Percentiles rank a stretch among this genome's conserved stretches.
These are phyloP conservation scores for Eristalis intricaria DNA, from an alignment of 2,888 invertebrate species.

Conservation along the genomic window DNA sequence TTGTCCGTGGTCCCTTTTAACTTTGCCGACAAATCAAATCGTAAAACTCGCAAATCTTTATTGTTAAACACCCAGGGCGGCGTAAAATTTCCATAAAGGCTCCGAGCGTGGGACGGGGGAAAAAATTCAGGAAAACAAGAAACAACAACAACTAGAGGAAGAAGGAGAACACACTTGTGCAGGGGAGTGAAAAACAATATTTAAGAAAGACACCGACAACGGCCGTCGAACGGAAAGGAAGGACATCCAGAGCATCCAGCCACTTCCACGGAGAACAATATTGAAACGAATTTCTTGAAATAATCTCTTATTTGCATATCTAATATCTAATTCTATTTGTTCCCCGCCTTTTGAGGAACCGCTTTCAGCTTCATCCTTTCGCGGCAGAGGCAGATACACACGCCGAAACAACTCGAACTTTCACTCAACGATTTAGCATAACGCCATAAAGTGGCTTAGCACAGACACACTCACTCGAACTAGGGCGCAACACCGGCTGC, in stretches of 20 bases:
- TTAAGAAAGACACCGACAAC: background rate
- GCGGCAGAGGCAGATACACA: background rate
- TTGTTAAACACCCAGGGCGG: constrained; percentile 60
- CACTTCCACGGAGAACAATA: constrained; percentile 34
- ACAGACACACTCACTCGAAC: constrained; percentile 20
- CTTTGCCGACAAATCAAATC: constrained; percentile 61
- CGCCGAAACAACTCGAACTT: constrained; percentile 34
- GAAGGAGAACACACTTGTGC: too few relatives aligned
- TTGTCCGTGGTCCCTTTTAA: background rate
- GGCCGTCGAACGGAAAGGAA: background rate
- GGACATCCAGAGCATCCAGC: background rate
- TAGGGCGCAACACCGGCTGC: background rate
- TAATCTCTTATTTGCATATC: constrained; percentile 69
- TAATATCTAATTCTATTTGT: constrained; percentile 62
- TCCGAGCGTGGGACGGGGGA: background rate
- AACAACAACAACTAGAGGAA: background rate
- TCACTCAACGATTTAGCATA: constrained; percentile 58
- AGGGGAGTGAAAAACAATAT: background rate
- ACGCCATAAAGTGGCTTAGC: constrained; percentile 55
- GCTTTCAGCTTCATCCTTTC: background rate
- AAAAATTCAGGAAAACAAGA: background rate
- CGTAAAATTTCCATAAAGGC: constrained; percentile 60
- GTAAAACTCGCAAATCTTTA: constrained; percentile 69
- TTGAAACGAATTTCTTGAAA: constrained; percentile 60
- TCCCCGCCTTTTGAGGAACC: background rate